Evolutionary conservation across 2,888 invertebrate genomes (phyloP).

Genomic region (Pseudococcus jackbeardsleyi): DNA sequence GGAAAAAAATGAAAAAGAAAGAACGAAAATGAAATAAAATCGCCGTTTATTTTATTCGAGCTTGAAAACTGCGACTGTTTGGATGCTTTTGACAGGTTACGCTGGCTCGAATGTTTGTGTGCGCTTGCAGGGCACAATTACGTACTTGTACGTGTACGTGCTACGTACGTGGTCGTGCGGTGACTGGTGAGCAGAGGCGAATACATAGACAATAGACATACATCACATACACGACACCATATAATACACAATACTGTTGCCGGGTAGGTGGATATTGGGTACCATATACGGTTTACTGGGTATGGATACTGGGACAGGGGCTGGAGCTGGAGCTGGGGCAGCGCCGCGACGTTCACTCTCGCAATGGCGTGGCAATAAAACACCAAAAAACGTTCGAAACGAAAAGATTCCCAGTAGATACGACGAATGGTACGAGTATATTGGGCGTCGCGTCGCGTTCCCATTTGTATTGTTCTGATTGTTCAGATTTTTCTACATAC

Average conservation of each 20-base stretch:
- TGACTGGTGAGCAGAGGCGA: too few species aligned
- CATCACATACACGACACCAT: background rate
- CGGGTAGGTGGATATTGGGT: background rate
- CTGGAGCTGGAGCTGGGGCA: too few species aligned
- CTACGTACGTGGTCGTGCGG: background rate
- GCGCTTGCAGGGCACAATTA: background rate
- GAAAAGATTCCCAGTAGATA: conserved; percentile 28
- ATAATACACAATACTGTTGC: too few species aligned
- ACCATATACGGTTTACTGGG: background rate
- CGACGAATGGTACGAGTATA: background rate
- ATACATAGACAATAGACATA: background rate
- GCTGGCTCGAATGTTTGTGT: background rate
- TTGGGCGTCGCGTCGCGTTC: too few species aligned
- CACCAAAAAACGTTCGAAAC: background rate
- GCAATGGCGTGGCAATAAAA: background rate
- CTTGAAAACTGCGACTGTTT: conserved; percentile 5
- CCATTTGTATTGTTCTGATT: too few species aligned
- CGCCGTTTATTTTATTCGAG: conserved; percentile 30
- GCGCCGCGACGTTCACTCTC: too few species aligned
- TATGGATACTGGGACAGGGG: background rate
- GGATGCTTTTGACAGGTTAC: conserved; percentile 44
- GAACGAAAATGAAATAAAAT: background rate
- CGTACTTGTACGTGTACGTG: background rate
- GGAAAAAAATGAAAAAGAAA: conserved; percentile 1
- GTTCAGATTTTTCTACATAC: too few species aligned